phyloP scores from a whole-genome alignment of 2,888 invertebrate genomes.

The Cryptocheilus praepositus region DNA sequence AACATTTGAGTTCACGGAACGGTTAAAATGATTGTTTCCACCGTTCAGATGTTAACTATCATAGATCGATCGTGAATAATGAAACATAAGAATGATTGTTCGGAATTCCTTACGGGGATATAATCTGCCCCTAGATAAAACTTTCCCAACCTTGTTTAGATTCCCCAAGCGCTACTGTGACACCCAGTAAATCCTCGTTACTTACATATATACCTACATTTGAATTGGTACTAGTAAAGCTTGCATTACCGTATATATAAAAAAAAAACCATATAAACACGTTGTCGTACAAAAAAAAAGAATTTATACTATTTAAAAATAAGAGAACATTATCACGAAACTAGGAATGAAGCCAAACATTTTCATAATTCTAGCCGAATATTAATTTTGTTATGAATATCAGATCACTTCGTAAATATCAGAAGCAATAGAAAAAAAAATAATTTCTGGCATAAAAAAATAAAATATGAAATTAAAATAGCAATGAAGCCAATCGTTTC shows the following conservation, averaged over 20 bases:
- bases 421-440: too few relatives aligned
- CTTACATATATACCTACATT: constrained; percentile 14
- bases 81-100: constrained; percentile 9
- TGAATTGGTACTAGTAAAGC: constrained; percentile 19
- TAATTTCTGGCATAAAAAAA: too few relatives aligned
- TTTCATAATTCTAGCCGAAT: too few relatives aligned
- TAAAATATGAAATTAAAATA: too few relatives aligned
- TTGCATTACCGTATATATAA: constrained; percentile 8
- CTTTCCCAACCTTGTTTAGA: constrained; percentile 40
- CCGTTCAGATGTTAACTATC: neutral
- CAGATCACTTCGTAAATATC: too few relatives aligned
- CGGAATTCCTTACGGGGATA: constrained; percentile 23
- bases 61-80: constrained; percentile 16
- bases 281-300: too few relatives aligned
- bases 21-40: neutral
- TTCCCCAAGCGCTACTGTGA: constrained; percentile 23
- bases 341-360: too few relatives aligned
- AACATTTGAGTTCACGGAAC: neutral
- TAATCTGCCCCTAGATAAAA: constrained; percentile 33
- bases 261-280: too few relatives aligned
- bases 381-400: too few relatives aligned
- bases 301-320: too few relatives aligned
- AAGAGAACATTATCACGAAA: too few relatives aligned
- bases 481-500: too few relatives aligned
- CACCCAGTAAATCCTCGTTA: constrained; percentile 37